phyloP scores from a whole-genome alignment of 2,888 invertebrate genomes.

The Aspidiotus rigidus region DNA sequence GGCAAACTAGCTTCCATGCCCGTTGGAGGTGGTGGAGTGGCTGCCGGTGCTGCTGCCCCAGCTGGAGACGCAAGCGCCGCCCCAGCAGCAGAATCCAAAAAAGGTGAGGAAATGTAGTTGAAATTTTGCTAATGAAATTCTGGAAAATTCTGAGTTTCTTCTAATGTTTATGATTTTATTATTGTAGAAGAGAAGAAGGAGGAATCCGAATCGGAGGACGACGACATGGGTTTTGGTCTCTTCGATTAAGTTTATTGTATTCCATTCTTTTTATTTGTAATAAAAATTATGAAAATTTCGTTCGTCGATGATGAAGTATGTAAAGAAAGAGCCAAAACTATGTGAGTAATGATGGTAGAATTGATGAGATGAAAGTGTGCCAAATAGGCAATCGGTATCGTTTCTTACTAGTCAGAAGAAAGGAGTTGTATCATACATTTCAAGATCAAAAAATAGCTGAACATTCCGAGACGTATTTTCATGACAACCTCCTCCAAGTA shows the following conservation, averaged over 20 bases:
- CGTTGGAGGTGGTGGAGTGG: conserved; percentile 69
- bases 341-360: no score
- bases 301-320: no score
- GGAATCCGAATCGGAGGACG: conserved; percentile 58
- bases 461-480: no score
- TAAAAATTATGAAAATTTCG: no score
- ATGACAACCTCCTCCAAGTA: no score
- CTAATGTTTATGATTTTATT: not conserved
- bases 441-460: no score
- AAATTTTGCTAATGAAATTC: no score
- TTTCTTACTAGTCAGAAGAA: no score
- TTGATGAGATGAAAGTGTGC: no score
- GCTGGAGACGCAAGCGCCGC: conserved; percentile 49
- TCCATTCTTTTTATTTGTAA: not conserved
- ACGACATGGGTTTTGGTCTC: conserved; percentile 95
- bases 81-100: conserved; percentile 55
- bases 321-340: no score
- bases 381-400: no score
- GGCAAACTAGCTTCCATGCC: conserved; percentile 93
- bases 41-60: conserved; percentile 55
- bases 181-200: conserved; percentile 52
- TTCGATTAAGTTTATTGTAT: conserved; percentile 59
- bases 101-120: conserved; percentile 22
- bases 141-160: not conserved
- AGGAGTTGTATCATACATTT: no score